A percentile compares a stretch with the other conserved stretches of the same genome.
These are phyloP conservation scores for Carpatolechia fugitivella DNA, from an alignment of 2,888 invertebrate species.

Conservation along the genomic window DNA sequence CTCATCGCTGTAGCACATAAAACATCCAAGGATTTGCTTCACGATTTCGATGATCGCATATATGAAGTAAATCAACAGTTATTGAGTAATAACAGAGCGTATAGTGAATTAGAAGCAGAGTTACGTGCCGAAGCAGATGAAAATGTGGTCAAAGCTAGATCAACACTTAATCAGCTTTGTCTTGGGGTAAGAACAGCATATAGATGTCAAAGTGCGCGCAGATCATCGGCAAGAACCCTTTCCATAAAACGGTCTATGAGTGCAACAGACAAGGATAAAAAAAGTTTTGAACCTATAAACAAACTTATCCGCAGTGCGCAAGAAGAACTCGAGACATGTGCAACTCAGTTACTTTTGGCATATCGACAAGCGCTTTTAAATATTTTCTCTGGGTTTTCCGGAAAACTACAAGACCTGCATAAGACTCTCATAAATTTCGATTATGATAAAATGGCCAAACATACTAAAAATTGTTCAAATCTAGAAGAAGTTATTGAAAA, in stretches of 20 bases:
- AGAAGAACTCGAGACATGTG: slow-evolving; percentile 34
- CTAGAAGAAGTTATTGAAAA: neutral
- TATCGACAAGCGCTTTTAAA: slow-evolving; percentile 46
- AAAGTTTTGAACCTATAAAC: neutral
- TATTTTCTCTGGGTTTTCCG: slow-evolving; percentile 42
- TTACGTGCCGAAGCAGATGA: slow-evolving; percentile 48
- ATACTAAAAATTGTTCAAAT: neutral
- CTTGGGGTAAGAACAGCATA: slow-evolving; percentile 33
- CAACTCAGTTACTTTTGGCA: slow-evolving; percentile 42
- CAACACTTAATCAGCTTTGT: slow-evolving; percentile 49
- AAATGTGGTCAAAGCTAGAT: slow-evolving; percentile 38
- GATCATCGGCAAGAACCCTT: slow-evolving; percentile 23
- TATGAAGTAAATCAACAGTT: slow-evolving; percentile 64
- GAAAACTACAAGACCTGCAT: slow-evolving; percentile 41
- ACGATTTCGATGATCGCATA: slow-evolving; percentile 58
- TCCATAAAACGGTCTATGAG: slow-evolving; percentile 30
- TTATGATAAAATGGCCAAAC: neutral
- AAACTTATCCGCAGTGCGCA: slow-evolving; percentile 30
- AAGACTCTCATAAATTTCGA: slow-evolving; percentile 14
- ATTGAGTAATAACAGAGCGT: slow-evolving; percentile 57
- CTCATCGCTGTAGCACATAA: slow-evolving; percentile 47
- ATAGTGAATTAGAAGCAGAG: slow-evolving; percentile 50
- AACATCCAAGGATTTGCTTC: slow-evolving; percentile 51
- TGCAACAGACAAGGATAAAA: slow-evolving; percentile 17
- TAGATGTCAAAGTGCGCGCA: slow-evolving; percentile 27